phyloP scores from a whole-genome alignment of 1,140 invertebrate genomes.

The Camponotus floridanus region DNA sequence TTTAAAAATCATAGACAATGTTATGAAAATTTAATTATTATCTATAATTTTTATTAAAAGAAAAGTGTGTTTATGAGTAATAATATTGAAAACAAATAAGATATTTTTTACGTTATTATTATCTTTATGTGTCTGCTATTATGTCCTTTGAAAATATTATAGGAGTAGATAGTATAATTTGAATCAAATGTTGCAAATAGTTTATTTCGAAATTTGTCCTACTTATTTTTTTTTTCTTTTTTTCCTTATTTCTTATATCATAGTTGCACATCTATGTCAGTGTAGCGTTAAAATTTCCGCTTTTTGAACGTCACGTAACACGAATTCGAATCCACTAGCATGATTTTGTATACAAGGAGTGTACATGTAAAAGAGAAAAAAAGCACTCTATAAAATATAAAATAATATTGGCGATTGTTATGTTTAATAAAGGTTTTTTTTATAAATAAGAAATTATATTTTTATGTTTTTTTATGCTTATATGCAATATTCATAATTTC shows the following conservation, averaged over 20 bases:
- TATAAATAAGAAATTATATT: not conserved
- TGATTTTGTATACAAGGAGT: not conserved
- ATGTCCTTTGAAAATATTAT: too few relatives aligned
- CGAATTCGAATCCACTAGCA: not conserved
- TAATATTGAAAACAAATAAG: not conserved
- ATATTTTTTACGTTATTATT: too few relatives aligned
- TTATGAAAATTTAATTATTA: not conserved
- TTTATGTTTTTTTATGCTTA: not conserved
- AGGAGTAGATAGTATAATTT: too few relatives aligned
- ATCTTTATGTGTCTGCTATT: too few relatives aligned
- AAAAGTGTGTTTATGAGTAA: not conserved
- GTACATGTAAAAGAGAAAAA: too few relatives aligned
- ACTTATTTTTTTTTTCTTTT: not conserved
- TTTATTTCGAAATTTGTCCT: not conserved
- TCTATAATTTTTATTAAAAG: not conserved
- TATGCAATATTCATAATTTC: conserved; percentile 13
- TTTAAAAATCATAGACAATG: not conserved
- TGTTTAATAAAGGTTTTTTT: not conserved
- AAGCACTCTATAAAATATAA: too few relatives aligned
- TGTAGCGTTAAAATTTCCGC: conserved; percentile 12
- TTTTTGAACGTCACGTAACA: conserved; percentile 19
- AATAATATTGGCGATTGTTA: too few relatives aligned
- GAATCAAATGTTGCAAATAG: not conserved
- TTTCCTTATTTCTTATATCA: conserved; percentile 15
- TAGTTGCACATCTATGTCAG: not conserved